Evolutionary conservation across 1,140 invertebrate species (phyloP).

Genomic region (Bombus sibiricus): DNA sequence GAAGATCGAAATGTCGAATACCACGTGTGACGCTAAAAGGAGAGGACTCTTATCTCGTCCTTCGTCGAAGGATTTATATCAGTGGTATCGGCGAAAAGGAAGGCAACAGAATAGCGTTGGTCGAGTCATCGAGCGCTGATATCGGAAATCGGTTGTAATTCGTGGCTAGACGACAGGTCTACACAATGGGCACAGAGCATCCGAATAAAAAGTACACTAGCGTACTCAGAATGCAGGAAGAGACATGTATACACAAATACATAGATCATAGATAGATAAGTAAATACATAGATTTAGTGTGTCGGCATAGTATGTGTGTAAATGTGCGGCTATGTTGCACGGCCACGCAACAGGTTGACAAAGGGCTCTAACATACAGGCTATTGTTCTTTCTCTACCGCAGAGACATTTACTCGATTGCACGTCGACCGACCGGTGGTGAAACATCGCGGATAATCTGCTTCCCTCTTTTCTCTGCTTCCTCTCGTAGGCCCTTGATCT

Average conservation of each 20-base stretch:
- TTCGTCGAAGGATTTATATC: not conserved
- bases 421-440: not conserved
- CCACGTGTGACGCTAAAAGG: not conserved
- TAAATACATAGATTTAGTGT: constrained; percentile 17
- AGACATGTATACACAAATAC: constrained; percentile 36
- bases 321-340: constrained; percentile 7
- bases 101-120: not conserved
- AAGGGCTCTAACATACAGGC: constrained; percentile 28
- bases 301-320: constrained; percentile 9
- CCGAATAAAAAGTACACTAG: constrained; percentile 46
- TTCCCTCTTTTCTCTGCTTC: not conserved
- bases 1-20: not conserved
- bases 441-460: not conserved
- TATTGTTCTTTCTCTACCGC: constrained; percentile 35
- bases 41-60: not conserved
- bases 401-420: constrained; percentile 8
- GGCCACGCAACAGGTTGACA: constrained; percentile 49
- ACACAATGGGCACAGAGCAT: constrained; percentile 30
- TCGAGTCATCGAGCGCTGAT: constrained; percentile 59
- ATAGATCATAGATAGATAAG: not conserved
- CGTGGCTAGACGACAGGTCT: not conserved
- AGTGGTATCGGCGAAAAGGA: not conserved
- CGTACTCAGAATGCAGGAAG: constrained; percentile 58
- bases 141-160: constrained; percentile 14
- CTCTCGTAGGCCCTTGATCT: not conserved